Percentiles rank a stretch among this genome's conserved stretches.
Evolutionary conservation across 2,113 vertebrate genomes (phyloP).

Genomic region (Dasyurus viverrinus): DNA sequence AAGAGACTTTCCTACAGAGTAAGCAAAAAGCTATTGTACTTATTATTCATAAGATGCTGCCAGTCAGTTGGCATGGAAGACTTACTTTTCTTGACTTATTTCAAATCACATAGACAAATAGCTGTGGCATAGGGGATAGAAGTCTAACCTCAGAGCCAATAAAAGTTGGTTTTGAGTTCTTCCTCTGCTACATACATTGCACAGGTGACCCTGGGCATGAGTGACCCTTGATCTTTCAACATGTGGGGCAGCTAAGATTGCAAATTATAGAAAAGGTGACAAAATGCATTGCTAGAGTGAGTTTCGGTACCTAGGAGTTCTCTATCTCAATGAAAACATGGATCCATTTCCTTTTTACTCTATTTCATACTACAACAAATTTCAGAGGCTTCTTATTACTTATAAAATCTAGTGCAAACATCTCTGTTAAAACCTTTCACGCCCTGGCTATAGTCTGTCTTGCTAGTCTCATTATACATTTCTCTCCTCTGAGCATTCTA

Average conservation of each 20-base stretch:
- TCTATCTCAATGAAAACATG: not conserved
- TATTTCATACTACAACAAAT: not conserved
- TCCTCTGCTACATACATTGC: not conserved
- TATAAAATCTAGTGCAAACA: not conserved
- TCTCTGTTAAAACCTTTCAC: not conserved
- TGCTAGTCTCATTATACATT: not conserved
- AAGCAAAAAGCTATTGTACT: not conserved
- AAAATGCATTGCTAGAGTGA: not conserved
- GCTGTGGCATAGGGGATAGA: not conserved
- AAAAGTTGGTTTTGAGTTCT: not conserved
- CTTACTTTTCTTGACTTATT: not conserved
- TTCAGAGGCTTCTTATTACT: not conserved
- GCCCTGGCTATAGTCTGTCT: not conserved
- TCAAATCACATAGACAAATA: not conserved
- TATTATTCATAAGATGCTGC: not conserved
- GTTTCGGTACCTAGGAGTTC: not conserved
- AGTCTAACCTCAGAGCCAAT: not conserved
- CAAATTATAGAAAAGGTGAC: not conserved
- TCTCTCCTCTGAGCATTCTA: not conserved
- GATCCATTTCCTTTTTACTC: not conserved
- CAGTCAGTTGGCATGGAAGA: not conserved
- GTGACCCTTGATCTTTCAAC: not conserved
- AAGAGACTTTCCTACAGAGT: not conserved
- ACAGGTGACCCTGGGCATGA: not conserved
- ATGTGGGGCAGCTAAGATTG: not conserved